phyloP scores from a whole-genome alignment of 1,140 invertebrate genomes.

The Hylaeus volcanicus region DNA sequence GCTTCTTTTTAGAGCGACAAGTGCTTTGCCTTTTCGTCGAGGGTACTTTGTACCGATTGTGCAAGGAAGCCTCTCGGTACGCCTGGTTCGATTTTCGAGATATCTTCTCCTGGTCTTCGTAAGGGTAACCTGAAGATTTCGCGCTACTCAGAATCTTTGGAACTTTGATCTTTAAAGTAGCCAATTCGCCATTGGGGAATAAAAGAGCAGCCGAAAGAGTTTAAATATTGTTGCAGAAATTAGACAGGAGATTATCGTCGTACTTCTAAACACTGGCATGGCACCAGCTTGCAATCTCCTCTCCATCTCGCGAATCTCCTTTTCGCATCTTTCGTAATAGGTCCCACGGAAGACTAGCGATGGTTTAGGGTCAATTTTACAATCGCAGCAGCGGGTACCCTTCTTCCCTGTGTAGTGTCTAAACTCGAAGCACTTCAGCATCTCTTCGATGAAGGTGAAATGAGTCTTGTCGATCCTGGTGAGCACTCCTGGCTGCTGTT shows the following conservation, averaged over 20 bases:
- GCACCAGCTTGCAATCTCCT: neutral
- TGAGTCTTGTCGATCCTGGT: constrained; percentile 63
- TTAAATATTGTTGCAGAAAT: neutral
- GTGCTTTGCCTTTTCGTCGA: too few species aligned
- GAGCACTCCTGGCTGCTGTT: constrained; percentile 62
- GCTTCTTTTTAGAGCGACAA: neutral
- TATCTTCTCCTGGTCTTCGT: constrained; percentile 4
- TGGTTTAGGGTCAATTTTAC: constrained; percentile 14
- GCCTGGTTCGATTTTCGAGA: neutral
- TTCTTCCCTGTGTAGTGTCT: constrained; percentile 31
- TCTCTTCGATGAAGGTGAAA: constrained; percentile 64
- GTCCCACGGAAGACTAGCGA: constrained; percentile 46
- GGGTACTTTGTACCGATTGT: neutral
- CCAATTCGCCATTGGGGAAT: too few species aligned
- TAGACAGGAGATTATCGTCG: neutral
- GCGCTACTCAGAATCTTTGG: too few species aligned
- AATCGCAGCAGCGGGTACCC: neutral
- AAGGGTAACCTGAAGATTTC: constrained; percentile 21
- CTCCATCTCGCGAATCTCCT: constrained; percentile 52
- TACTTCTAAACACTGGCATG: constrained; percentile 40
- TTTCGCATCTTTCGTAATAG: constrained; percentile 56
- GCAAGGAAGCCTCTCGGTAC: neutral
- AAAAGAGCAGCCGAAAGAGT: too few species aligned
- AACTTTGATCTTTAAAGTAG: neutral
- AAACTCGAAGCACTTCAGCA: constrained; percentile 67